phyloP scores from a whole-genome alignment of 2,888 invertebrate genomes.

The Hirtodrosophila confusa region DNA sequence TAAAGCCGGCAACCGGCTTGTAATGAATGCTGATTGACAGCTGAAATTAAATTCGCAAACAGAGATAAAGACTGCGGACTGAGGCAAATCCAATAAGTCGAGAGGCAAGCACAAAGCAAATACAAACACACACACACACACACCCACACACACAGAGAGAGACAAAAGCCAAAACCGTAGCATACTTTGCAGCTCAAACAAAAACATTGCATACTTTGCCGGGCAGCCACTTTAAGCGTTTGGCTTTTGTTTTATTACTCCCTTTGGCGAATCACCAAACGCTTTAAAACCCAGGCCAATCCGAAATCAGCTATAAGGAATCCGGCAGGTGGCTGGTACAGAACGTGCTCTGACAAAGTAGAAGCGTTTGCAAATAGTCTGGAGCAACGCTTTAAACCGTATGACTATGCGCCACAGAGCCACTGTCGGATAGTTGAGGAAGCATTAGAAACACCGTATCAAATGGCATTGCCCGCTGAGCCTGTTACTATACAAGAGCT shows the following conservation, averaged over 20 bases:
- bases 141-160: constrained; percentile 3
- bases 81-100: constrained; percentile 30
- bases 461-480: too few relatives aligned
- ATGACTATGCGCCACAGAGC: too few relatives aligned
- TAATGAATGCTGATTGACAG: constrained; percentile 66
- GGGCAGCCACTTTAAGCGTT: constrained; percentile 39
- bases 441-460: too few relatives aligned
- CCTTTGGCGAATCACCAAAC: too few relatives aligned
- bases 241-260: constrained; percentile 61
- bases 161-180: constrained; percentile 12
- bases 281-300: too few relatives aligned
- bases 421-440: too few relatives aligned
- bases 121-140: constrained; percentile 9
- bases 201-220: constrained; percentile 41
- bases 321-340: too few relatives aligned
- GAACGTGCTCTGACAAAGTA: too few relatives aligned
- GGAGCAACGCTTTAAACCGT: too few relatives aligned
- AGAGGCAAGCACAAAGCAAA: constrained; percentile 11
- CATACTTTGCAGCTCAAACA: constrained; percentile 40
- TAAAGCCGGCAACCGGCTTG: constrained; percentile 36
- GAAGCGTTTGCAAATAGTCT: too few relatives aligned
- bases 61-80: constrained; percentile 22
- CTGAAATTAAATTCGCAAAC: constrained; percentile 53
- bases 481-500: too few relatives aligned
- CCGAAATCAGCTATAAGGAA: too few relatives aligned